Evolutionary conservation across 2,797 vertebrate species (phyloP), one percentile per base, ranked within the genome.

Genomic region (Hapalemur alaotrensis): DNA sequence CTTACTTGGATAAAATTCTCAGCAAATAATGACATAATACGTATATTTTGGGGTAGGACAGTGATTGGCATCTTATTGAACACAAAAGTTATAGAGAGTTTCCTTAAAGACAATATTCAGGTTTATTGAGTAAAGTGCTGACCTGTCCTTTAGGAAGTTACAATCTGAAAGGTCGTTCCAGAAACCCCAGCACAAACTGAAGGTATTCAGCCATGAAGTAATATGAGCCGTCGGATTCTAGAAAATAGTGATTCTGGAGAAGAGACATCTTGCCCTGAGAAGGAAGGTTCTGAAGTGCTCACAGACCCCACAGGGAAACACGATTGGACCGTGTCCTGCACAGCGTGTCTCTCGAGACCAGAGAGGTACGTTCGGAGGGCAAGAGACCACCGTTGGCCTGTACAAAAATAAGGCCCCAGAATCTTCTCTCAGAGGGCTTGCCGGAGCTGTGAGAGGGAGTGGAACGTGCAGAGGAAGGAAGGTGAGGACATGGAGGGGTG

Each of bases 341-440:
- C 0, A 2, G 9, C 15, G 43, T 46, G 4, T 30, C 59, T 25
- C 69, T 67, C 22, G 7, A 25, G 17, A 35, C 4, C 30, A 46
- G 30, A 1, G 0, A 8, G 15, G 8, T 7, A 2, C 63, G 0
- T 35, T 12, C 8, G 0, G 28, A 32, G 14, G 6, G 30, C 1
- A 1, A 7, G 30, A 15, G 30, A 32, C 22, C 54, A 30, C 38
- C 46, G 50, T 28, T 54, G 52, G 17, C 17, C 5, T 52, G 1
- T 18, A 20, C 52, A 52, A 18, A 20, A 20, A 52, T 17, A 54
- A 54, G 52, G 18, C 52, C 17, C 52, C 7, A 54, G 52, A 20
- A 54, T 54, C 52, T 22, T 54, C 52, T 54, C 52, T 54, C 18
- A 1, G 18, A 54, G 43, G 18, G 23, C 32, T 65, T 65, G 63